Base-by-base conservation (phyloP, 2,888 invertebrate genomes). In the Arctia plantaginis region DNA sequence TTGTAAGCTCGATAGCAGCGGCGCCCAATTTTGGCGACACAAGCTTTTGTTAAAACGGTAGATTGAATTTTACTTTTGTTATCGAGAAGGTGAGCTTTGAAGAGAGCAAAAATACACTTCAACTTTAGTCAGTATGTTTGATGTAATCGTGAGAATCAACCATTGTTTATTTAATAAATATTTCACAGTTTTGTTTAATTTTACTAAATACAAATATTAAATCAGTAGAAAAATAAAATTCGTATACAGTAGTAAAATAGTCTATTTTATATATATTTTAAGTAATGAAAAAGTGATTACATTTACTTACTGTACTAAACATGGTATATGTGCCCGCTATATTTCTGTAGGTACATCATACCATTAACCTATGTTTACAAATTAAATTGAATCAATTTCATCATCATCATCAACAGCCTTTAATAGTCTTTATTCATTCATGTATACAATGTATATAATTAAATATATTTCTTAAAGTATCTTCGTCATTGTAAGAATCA, bases 1-100 rank as follows among this genome's bases (percentile, higher is more conserved):
- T 79, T 85, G 80, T 85, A 76, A 72, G 70, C 67, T 71, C 77
- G 62, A 77, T 77, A 75, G 72, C 41, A 69, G 72, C 27, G 65
- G 65, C 69, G 73, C 75, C 62, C 66, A 62, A 75, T 71, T 69
- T 78, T 69, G 73, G 66, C 23, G 55, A 74, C 65, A 69, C 72
- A 78, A 78, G 77, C 75, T 80, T 81, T 76, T 72, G 80, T 80
- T 74, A 72, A 76, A 74, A 77, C 66, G 23, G 47, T 47, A 66
- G 30, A 66, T 66, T 66, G 66, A 67, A 74, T 47, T 66, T 59
- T 35, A 41, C 55, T 39, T 66, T 55, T 65, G 51, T 66, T 65
- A 33, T 23, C 41, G 65, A 20, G n/a, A 39, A 59, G 18, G 23
- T 62, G n/a, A 62, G 39, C 59, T 59, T 67, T 27, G 35, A 39